A percentile compares a stretch with the other conserved stretches of the same genome.
These are phyloP conservation scores for Hemiprocne comata DNA, from an alignment of 2,113 vertebrate species.

Conservation along the genomic window DNA sequence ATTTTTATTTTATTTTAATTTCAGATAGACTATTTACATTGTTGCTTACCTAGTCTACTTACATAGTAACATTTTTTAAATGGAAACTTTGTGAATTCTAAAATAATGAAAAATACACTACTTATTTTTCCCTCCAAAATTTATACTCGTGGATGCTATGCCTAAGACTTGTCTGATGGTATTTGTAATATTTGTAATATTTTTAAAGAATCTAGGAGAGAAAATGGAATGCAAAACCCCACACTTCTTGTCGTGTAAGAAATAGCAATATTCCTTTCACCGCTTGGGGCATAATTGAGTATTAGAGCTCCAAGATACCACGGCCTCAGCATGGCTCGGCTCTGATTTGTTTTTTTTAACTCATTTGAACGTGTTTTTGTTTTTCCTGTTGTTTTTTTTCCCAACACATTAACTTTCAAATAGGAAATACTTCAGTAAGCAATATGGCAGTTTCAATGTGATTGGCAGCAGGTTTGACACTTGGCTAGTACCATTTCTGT, in stretches of 20 bases:
- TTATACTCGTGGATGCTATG: not conserved
- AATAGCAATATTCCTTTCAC: not conserved
- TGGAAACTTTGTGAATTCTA: not conserved
- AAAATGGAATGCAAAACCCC: fast-evolving
- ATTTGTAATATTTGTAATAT: not conserved
- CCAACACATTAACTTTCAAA: not conserved
- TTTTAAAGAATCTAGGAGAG: not conserved
- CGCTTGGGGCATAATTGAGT: not conserved
- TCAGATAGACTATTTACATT: not conserved
- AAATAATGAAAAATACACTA: not conserved
- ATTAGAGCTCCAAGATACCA: not conserved
- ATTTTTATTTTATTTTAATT: not conserved
- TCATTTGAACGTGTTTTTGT: not conserved
- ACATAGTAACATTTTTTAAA: not conserved
- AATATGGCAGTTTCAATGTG: not conserved
- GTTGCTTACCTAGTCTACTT: not conserved
- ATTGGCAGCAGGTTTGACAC: not conserved
- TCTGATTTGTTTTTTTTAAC: not conserved
- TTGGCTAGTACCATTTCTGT: not conserved
- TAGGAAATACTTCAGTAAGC: not conserved
- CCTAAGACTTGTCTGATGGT: not conserved
- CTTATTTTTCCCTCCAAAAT: not conserved
- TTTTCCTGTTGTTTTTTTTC: not conserved
- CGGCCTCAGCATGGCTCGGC: not conserved
- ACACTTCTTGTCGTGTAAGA: not conserved